These are phyloP conservation scores for Phyllostomus hastatus DNA, from an alignment of 2,113 vertebrate species.

Conservation along the genomic window DNA sequence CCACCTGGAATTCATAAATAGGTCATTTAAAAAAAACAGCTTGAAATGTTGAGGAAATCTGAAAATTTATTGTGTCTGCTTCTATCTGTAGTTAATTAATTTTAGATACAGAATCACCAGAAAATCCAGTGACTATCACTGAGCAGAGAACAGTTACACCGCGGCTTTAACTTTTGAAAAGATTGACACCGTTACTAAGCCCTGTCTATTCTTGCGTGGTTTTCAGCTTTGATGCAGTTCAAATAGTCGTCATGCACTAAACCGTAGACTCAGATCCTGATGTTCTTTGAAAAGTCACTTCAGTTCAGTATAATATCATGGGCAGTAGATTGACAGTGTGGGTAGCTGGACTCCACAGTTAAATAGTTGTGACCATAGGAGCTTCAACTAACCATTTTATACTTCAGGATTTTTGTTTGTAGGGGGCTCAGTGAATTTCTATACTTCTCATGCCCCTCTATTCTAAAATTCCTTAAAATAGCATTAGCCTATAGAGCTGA, in stretches of 20 bases:
- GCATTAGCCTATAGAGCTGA: not conserved
- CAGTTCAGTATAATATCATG: not conserved
- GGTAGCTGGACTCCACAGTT: not conserved
- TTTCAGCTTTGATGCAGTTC: not conserved
- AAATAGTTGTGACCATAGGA: not conserved
- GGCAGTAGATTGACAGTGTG: not conserved
- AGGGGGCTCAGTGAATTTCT: not conserved
- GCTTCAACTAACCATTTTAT: not conserved
- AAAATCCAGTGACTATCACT: not conserved
- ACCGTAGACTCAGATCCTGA: not conserved
- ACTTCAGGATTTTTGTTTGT: not conserved
- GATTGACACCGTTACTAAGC: not conserved
- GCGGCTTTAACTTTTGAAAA: not conserved
- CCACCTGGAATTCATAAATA: not conserved
- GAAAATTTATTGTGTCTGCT: not conserved
- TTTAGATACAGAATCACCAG: not conserved
- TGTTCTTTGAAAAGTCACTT: not conserved
- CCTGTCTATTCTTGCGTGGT: not conserved
- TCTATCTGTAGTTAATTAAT: not conserved
- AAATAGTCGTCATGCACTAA: not conserved
- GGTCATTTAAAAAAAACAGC: not conserved
- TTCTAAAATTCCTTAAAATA: not conserved
- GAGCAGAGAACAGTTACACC: not conserved
- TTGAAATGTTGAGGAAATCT: not conserved
- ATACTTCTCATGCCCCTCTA: not conserved